phyloP scores from a whole-genome alignment of 92 coral and sea anemone species.

The Palythoa grandis region DNA sequence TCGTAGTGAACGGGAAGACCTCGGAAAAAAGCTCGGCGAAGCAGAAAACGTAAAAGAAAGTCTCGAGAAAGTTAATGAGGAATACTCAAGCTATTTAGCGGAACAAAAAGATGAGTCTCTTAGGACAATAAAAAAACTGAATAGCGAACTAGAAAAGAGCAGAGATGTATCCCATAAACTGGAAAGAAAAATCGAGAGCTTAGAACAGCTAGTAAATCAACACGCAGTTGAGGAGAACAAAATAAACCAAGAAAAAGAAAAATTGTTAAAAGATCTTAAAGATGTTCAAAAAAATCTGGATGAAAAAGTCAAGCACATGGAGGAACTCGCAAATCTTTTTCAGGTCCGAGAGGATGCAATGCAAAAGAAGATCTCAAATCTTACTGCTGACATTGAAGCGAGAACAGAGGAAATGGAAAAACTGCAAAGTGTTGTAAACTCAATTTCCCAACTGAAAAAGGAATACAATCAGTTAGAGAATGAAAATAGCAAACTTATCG shows the following conservation, averaged over 20 bases:
- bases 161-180: background rate
- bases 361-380: constrained; percentile 35
- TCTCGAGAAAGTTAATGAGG: constrained; percentile 62
- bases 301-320: constrained; percentile 29
- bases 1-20: constrained; percentile 51
- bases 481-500: constrained; percentile 62
- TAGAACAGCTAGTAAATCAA: constrained; percentile 3
- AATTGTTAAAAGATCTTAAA: constrained; percentile 41
- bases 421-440: constrained; percentile 35
- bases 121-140: constrained; percentile 1
- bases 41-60: constrained; percentile 40
- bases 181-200: constrained; percentile 19
- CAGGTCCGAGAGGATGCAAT: constrained; percentile 30
- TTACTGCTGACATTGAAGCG: constrained; percentile 38
- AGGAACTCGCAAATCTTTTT: constrained; percentile 53
- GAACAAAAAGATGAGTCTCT: constrained; percentile 4
- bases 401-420: constrained; percentile 18
- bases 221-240: constrained; percentile 16
- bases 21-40: constrained; percentile 51
- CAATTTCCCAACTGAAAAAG: constrained; percentile 37
- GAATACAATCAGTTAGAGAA: constrained; percentile 57
- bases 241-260: constrained; percentile 38
- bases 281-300: constrained; percentile 41
- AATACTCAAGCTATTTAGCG: constrained; percentile 32
- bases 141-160: constrained; percentile 21